These are phyloP conservation scores for Corydoras maculifer DNA, from an alignment of 2,113 vertebrate species.

Conservation along the genomic window DNA sequence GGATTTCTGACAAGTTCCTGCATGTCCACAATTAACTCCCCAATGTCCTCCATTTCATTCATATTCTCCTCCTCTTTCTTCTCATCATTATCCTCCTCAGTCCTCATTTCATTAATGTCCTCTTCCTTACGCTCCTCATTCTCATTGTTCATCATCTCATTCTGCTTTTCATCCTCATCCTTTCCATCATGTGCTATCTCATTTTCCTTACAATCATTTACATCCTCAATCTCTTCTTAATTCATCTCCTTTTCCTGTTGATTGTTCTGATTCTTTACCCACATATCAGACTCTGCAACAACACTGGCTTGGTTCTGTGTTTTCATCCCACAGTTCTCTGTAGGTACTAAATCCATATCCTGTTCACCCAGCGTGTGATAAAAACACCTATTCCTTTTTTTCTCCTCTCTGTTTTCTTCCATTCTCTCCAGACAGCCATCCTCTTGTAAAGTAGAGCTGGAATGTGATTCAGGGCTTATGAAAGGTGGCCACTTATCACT, in stretches of 20 bases:
- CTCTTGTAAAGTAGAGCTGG: constrained; percentile 8
- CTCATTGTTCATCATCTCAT: background rate
- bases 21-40: too few relatives aligned
- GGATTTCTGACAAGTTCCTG: constrained; percentile 1
- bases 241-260: too few relatives aligned
- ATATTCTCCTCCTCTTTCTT: too few relatives aligned
- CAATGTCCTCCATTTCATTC: too few relatives aligned
- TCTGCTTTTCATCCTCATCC: too few relatives aligned
- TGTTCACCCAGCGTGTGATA: constrained; percentile 11
- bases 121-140: background rate
- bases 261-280: background rate
- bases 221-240: background rate
- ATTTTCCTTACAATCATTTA: too few relatives aligned
- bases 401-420: background rate
- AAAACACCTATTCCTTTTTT: background rate
- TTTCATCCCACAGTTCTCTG: background rate
- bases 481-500: constrained; percentile 2
- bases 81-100: too few relatives aligned
- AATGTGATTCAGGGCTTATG: background rate
- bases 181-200: too few relatives aligned
- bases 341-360: constrained; percentile 1
- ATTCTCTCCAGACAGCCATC: background rate
- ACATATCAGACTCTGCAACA: constrained; percentile 1
- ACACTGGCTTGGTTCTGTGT: background rate
- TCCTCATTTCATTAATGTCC: constrained; percentile 2